phyloP scores from a whole-genome alignment of 2,797 vertebrate genomes.

The Centroberyx gerrardi region DNA sequence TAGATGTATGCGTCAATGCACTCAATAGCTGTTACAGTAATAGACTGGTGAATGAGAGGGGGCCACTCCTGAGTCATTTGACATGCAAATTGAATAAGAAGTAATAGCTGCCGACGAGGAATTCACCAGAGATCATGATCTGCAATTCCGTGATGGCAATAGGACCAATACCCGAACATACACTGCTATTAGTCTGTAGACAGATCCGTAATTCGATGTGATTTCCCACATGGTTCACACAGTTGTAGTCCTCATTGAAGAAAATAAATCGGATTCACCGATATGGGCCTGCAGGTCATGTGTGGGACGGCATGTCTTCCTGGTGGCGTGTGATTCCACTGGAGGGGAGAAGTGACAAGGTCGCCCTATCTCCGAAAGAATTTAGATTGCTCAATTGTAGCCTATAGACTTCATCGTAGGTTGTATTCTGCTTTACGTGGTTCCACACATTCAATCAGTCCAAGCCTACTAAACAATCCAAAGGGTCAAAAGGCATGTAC shows the following conservation, averaged over 20 bases:
- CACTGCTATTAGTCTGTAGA: slow-evolving; percentile 65
- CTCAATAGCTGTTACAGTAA: slow-evolving; percentile 68
- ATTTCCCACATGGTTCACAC: slow-evolving; percentile 73
- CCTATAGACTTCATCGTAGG: no score
- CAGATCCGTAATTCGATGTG: slow-evolving; percentile 64
- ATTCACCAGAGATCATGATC: slow-evolving; percentile 70
- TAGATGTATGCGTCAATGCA: slow-evolving; percentile 62
- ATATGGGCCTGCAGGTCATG: slow-evolving; percentile 26
- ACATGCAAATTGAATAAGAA: slow-evolving; percentile 81
- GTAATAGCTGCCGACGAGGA: slow-evolving; percentile 66
- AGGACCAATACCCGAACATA: slow-evolving; percentile 69
- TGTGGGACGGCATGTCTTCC: slow-evolving; percentile 27
- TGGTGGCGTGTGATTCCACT: neutral
- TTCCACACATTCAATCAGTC: no score
- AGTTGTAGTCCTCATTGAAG: slow-evolving; percentile 46
- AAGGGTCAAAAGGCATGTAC: no score
- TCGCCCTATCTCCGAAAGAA: neutral
- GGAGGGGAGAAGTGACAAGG: neutral
- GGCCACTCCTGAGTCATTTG: slow-evolving; percentile 65
- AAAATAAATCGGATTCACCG: slow-evolving; percentile 55
- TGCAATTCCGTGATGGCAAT: slow-evolving; percentile 69
- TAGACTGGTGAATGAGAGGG: slow-evolving; percentile 61
- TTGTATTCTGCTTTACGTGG: no score
- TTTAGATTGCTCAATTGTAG: no score
- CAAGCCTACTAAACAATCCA: no score